A percentile compares a stretch with the other conserved stretches of the same genome.
Evolutionary conservation across 2,797 vertebrate species (phyloP).

Genomic region (Octomys mimax): DNA sequence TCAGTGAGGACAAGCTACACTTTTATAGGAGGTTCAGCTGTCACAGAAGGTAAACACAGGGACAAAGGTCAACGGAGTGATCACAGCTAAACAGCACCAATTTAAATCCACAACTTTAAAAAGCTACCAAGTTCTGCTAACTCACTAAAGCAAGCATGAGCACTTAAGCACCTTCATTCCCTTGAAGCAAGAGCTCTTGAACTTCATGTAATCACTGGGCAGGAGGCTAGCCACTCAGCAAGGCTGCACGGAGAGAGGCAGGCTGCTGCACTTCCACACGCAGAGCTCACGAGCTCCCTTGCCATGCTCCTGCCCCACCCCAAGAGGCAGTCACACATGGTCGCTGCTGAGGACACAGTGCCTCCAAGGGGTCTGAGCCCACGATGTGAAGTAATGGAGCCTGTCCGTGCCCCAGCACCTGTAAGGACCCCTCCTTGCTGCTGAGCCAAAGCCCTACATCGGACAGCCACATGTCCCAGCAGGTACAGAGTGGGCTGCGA

Average conservation of each 20-base stretch:
- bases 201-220: background rate
- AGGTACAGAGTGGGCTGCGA: background rate
- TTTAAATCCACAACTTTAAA: background rate
- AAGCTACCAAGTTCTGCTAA: background rate
- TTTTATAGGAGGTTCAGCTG: background rate
- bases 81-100: background rate
- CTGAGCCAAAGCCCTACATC: background rate
- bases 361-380: background rate
- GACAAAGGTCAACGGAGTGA: background rate
- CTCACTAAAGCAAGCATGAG: constrained; percentile 16
- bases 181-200: background rate
- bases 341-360: background rate
- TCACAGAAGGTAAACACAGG: background rate
- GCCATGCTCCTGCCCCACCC: background rate
- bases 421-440: accelerated
- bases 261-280: background rate
- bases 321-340: background rate
- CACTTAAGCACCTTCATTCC: background rate
- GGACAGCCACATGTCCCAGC: accelerated
- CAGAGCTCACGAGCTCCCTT: accelerated
- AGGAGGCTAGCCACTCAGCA: background rate
- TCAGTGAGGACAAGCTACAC: background rate
- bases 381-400: background rate
- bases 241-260: background rate
- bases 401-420: background rate